phyloP scores from a whole-genome alignment of 2,113 vertebrate species.

The Pedionomus torquatus region DNA sequence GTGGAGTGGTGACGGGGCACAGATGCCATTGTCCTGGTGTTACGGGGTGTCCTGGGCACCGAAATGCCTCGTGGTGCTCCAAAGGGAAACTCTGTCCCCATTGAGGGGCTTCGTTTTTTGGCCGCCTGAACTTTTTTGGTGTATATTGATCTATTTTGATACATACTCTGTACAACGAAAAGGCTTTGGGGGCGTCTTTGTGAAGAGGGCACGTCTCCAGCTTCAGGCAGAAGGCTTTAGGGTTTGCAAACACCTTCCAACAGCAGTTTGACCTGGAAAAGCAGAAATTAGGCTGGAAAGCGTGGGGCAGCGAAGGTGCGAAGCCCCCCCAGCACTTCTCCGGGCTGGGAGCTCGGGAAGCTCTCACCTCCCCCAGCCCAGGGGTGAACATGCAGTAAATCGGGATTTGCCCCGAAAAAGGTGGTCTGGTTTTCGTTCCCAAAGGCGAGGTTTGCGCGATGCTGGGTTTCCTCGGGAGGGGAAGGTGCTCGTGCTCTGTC shows the following conservation, averaged over 20 bases:
- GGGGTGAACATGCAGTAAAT: neutral
- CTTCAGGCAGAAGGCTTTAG: neutral
- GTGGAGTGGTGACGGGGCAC: too few species aligned
- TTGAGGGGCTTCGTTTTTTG: fast-evolving
- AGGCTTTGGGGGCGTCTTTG: neutral
- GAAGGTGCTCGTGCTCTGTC: neutral
- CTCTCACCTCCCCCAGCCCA: neutral
- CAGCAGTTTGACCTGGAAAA: neutral
- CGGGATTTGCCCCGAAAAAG: neutral
- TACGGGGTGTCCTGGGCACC: neutral
- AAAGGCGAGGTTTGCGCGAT: fast-evolving
- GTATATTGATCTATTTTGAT: neutral
- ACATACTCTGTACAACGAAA: neutral
- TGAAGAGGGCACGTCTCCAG: neutral
- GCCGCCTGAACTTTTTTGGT: neutral
- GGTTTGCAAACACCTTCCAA: fast-evolving
- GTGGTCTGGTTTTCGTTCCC: neutral
- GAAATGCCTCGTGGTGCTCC: neutral
- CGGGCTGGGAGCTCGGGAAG: neutral
- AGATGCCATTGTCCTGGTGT: fast-evolving
- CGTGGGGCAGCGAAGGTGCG: fast-evolving
- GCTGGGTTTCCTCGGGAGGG: fast-evolving
- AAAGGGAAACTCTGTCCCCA: neutral
- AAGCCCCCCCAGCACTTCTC: fast-evolving
- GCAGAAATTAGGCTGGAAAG: neutral